phyloP scores from a whole-genome alignment of 2,888 invertebrate genomes.

The Drosophila multiciliata region DNA sequence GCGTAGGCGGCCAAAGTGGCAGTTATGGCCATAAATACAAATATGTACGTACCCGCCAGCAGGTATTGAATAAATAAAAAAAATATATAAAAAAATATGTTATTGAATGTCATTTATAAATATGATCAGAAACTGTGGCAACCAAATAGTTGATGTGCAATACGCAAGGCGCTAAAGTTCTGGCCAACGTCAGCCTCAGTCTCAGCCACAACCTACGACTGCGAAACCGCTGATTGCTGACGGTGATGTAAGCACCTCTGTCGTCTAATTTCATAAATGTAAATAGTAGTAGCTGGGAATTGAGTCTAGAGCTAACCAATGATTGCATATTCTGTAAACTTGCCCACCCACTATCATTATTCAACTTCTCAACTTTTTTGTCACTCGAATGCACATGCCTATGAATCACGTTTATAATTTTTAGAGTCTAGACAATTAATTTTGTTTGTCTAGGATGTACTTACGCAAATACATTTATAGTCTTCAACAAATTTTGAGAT shows the following conservation, averaged over 20 bases:
- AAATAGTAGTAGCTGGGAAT: constrained; percentile 37
- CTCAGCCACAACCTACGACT: constrained; percentile 49
- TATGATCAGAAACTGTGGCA: constrained; percentile 54
- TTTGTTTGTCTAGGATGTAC: not conserved
- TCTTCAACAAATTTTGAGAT: not conserved
- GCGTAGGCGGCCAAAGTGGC: constrained; percentile 75
- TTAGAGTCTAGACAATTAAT: constrained; percentile 2
- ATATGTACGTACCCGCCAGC: constrained; percentile 71
- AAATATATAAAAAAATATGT: constrained; percentile 48
- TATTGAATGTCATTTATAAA: constrained; percentile 68
- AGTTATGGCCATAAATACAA: constrained; percentile 79
- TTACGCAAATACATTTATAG: not conserved
- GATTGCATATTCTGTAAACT: constrained; percentile 57
- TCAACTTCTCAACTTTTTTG: constrained; percentile 31
- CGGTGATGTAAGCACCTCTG: constrained; percentile 66
- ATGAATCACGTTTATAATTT: constrained; percentile 21
- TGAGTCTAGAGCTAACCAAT: constrained; percentile 26
- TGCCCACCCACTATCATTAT: constrained; percentile 65
- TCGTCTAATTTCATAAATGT: constrained; percentile 47
- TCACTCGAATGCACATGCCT: constrained; percentile 32
- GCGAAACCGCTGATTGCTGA: constrained; percentile 20
- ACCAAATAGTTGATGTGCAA: constrained; percentile 66
- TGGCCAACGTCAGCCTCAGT: constrained; percentile 36
- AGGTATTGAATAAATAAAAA: constrained; percentile 68
- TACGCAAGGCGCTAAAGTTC: constrained; percentile 41